Evolutionary conservation across 1,140 invertebrate genomes (phyloP), one percentile per base, ranked within the genome.

Genomic region (Archivesica marissinica): DNA sequence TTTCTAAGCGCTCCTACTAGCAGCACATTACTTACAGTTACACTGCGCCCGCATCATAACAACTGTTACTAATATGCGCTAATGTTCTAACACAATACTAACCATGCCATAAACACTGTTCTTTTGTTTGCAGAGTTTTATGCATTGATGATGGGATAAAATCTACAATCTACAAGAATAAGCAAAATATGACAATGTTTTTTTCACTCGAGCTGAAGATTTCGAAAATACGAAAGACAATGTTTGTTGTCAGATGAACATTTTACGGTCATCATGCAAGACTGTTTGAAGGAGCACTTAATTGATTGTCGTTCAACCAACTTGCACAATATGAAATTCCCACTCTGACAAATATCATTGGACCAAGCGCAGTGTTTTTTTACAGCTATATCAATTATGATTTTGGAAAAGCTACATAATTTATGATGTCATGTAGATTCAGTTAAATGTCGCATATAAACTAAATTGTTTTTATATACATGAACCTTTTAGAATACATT

Each of bases 131-230:
- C 89, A 90, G 89, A 90, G 85, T 90, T 90, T 79, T 89, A 83
- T 89, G 68, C 88, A 30, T 81, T 90, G 89, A 90, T 90, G 89
- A 88, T 89, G 88, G 88, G 85, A 76, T 90, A 87, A n/a, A n/a
- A 88, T 28, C 38, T 35, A 13, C 70, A 72, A 28, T 3, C 59
- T 64, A 30, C 59, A 64, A 64, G 59, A 64, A 33, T 64, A 25
- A 64, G 38, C 28, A 64, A 17, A 35, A 35, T 52, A 64, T 17
- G 28, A 30, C 59, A 64, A 35, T 64, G 59, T 17, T 23, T 30
- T 25, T 68, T 50, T 50, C 66, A 41, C 15, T 70, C 39, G 30
- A 25, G 66, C 28, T 70, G 66, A 41, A 70, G 30, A 50, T 70
- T 9, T 38, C 17, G 44, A 23, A 23, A 15, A 13, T 41, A 30